Evolutionary conservation across 53 echinoderm and acorn worm genomes (phyloP).

Genomic region (Mesocentrotus franciscanus): DNA sequence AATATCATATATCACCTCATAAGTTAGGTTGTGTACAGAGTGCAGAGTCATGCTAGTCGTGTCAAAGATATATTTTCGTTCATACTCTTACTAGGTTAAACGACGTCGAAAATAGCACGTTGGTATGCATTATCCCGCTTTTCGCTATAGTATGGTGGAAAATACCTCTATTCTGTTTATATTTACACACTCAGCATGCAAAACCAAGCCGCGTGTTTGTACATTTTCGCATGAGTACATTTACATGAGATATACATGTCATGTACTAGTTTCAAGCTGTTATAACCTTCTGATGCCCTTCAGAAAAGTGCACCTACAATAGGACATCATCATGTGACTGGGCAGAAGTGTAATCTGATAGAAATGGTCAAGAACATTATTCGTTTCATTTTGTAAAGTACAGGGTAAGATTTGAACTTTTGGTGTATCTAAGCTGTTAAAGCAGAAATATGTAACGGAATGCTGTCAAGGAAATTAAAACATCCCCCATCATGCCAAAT

Average conservation of each 20-base stretch:
- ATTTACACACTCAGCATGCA: constrained; percentile 25
- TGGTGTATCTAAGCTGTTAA: not conserved
- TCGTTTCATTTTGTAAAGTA: not conserved
- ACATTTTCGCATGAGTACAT: constrained; percentile 22
- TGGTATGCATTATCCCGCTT: not conserved
- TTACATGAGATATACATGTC: not conserved
- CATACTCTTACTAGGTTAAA: not conserved
- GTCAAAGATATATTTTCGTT: too few species aligned
- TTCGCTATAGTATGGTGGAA: not conserved
- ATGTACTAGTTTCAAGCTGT: not conserved
- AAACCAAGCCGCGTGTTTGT: constrained; percentile 13
- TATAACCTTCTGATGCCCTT: constrained; percentile 26
- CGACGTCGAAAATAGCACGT: not conserved
- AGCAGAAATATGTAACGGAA: not conserved
- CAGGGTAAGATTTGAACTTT: not conserved
- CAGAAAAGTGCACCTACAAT: constrained; percentile 13
- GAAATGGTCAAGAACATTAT: constrained; percentile 2
- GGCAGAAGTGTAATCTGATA: not conserved
- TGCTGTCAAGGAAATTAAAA: too few species aligned
- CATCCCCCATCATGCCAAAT: too few species aligned
- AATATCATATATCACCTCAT: too few species aligned
- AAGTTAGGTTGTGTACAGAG: too few species aligned
- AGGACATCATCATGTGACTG: not conserved
- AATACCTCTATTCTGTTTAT: not conserved
- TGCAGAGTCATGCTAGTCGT: too few species aligned